Percentiles rank a stretch among this genome's conserved stretches.
These are phyloP conservation scores for Drosophila ezoana DNA, from an alignment of 2,888 invertebrate genomes.

Conservation along the genomic window DNA sequence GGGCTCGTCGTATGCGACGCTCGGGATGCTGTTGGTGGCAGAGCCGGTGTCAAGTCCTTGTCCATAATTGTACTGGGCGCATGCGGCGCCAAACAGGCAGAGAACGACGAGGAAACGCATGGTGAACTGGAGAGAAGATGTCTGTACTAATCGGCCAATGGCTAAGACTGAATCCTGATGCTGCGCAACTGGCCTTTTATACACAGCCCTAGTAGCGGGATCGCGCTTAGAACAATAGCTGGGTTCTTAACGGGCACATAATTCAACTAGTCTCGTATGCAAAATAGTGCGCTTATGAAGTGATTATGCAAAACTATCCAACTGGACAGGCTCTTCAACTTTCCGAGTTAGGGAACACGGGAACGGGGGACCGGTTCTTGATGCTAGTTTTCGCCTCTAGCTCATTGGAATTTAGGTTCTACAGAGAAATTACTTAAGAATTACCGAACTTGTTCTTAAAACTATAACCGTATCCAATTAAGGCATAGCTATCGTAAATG, in stretches of 20 bases:
- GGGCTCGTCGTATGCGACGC: constrained; percentile 22
- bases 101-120: constrained; percentile 71
- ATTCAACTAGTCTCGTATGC: constrained; percentile 73
- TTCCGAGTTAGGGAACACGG: constrained; percentile 59
- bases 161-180: constrained; percentile 75
- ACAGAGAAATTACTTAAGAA: constrained; percentile 50
- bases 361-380: constrained; percentile 65
- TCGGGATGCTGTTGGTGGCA: constrained; percentile 51
- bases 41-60: constrained; percentile 51
- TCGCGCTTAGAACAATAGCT: constrained; percentile 60
- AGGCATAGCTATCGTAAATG: constrained; percentile 28
- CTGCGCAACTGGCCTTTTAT: constrained; percentile 56
- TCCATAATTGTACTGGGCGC: constrained; percentile 78
- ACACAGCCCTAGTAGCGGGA: constrained; percentile 48
- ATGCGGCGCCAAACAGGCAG: constrained; percentile 73
- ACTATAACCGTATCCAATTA: constrained; percentile 48
- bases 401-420: constrained; percentile 18
- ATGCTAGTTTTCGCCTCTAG: constrained; percentile 26
- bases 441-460: constrained; percentile 68
- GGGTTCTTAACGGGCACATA: constrained; percentile 64
- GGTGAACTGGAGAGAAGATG: constrained; percentile 21
- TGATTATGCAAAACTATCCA: constrained; percentile 75
- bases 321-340: constrained; percentile 59
- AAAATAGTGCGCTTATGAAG: constrained; percentile 76
- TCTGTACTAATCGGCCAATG: constrained; percentile 57